These are phyloP conservation scores for Istiophorus platypterus DNA, from an alignment of 2,113 vertebrate genomes.

Conservation along the genomic window DNA sequence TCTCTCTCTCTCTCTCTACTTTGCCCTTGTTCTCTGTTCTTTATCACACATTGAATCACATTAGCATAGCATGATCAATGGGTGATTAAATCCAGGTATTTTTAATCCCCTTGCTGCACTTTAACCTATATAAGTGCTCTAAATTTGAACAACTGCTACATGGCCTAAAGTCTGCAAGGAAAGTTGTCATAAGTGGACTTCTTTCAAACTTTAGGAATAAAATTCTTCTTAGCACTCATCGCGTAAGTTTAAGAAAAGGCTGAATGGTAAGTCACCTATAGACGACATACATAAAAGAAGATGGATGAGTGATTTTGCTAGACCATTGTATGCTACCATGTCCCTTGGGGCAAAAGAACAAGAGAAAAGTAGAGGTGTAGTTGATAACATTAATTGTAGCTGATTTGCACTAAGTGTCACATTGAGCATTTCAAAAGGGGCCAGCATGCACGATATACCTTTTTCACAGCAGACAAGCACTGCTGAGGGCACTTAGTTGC, in stretches of 20 bases:
- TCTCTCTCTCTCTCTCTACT: not conserved
- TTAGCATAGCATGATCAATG: slow-evolving; percentile 34
- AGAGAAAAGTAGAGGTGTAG: too few relatives aligned
- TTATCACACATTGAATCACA: slow-evolving; percentile 3
- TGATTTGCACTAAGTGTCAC: too few relatives aligned
- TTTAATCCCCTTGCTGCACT: slow-evolving; percentile 41
- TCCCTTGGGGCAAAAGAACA: too few relatives aligned
- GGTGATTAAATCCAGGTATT: slow-evolving; percentile 37
- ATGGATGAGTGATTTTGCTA: not conserved
- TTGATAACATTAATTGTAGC: too few relatives aligned
- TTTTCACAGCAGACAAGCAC: too few relatives aligned
- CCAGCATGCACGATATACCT: too few relatives aligned
- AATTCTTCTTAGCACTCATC: slow-evolving; percentile 9
- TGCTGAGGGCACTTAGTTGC: not conserved
- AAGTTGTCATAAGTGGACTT: not conserved
- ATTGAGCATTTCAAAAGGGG: too few relatives aligned
- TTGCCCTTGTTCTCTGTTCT: not conserved
- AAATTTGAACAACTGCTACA: slow-evolving; percentile 14
- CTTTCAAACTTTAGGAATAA: slow-evolving; percentile 1
- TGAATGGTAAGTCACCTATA: not conserved
- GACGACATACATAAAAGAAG: not conserved
- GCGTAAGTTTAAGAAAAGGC: not conserved
- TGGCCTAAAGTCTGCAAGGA: slow-evolving; percentile 5
- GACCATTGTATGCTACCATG: too few relatives aligned
- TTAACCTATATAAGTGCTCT: slow-evolving; percentile 52